phyloP scores from a whole-genome alignment of 37 sponge, comb jelly and placozoan genomes.

The Diacarnus erythraeanus region DNA sequence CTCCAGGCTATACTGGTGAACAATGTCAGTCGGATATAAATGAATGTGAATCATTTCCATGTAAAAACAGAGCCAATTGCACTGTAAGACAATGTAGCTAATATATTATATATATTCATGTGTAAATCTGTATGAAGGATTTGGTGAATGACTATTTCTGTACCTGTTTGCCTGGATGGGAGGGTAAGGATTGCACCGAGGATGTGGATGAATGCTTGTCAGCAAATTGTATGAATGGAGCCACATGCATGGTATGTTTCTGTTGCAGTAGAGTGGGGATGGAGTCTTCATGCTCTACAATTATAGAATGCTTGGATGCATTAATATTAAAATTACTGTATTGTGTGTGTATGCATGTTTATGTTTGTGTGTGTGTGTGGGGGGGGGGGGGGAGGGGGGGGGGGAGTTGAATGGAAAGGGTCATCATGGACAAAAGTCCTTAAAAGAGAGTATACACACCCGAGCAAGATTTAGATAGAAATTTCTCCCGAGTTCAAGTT shows the following conservation, averaged over 20 bases:
- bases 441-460: no score
- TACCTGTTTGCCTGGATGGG: slow-evolving; percentile 28
- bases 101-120: no score
- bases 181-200: slow-evolving; percentile 15
- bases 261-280: background rate
- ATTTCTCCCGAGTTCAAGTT: no score
- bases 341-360: no score
- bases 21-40: slow-evolving; percentile 20
- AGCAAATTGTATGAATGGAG: slow-evolving; percentile 41
- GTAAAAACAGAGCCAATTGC: slow-evolving; percentile 27
- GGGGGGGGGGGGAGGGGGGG: no score
- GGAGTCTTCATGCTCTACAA: background rate
- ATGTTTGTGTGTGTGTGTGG: no score
- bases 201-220: slow-evolving; percentile 39
- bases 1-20: slow-evolving; percentile 15
- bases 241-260: slow-evolving; percentile 29
- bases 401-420: no score
- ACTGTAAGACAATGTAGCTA: background rate
- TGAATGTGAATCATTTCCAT: slow-evolving; percentile 29
- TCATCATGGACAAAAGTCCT: no score
- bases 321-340: background rate
- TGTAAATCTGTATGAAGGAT: slow-evolving; percentile 10
- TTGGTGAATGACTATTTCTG: slow-evolving; percentile 10
- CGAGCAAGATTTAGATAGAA: no score
- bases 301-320: background rate